Percentiles rank a stretch among this genome's conserved stretches.
phyloP scores from a whole-genome alignment of 2,888 invertebrate species.

The Heliconius erato region DNA sequence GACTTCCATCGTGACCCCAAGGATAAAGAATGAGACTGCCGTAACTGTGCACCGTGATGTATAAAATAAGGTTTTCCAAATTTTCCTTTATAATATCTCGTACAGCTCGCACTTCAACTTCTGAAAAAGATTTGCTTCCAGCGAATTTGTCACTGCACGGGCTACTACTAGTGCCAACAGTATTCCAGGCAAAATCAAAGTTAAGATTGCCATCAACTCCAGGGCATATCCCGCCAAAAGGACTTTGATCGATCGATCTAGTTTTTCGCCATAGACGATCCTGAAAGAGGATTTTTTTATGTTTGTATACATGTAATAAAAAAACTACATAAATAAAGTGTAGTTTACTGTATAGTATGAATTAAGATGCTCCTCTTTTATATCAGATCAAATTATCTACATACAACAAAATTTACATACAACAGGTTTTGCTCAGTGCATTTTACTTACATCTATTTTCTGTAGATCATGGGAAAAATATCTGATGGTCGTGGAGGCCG shows the following conservation, averaged over 20 bases:
- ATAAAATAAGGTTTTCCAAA: constrained; percentile 84
- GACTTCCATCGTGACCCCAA: constrained; percentile 87
- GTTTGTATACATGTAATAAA: too few species aligned
- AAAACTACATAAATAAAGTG: too few species aligned
- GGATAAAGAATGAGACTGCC: constrained; percentile 89
- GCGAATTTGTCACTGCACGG: constrained; percentile 87
- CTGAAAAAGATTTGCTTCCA: constrained; percentile 88
- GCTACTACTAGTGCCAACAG: constrained; percentile 81
- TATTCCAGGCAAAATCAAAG: constrained; percentile 90
- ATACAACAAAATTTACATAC: too few species aligned
- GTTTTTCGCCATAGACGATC: constrained; percentile 89
- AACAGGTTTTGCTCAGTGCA: too few species aligned
- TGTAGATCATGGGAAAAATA: too few species aligned
- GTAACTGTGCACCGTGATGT: constrained; percentile 91
- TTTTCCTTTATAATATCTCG: constrained; percentile 84
- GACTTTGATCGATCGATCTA: constrained; percentile 77
- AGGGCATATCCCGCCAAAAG: constrained; percentile 75
- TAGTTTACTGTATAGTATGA: too few species aligned
- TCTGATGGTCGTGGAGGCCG: too few species aligned
- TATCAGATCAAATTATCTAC: too few species aligned
- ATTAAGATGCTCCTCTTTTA: too few species aligned
- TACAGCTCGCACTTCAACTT: constrained; percentile 87
- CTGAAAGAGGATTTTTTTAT: constrained; percentile 69
- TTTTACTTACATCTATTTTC: too few species aligned
- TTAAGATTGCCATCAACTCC: constrained; percentile 93